Evolutionary conservation across 1,140 invertebrate species (phyloP).

Genomic region (Saccostrea cuccullata): DNA sequence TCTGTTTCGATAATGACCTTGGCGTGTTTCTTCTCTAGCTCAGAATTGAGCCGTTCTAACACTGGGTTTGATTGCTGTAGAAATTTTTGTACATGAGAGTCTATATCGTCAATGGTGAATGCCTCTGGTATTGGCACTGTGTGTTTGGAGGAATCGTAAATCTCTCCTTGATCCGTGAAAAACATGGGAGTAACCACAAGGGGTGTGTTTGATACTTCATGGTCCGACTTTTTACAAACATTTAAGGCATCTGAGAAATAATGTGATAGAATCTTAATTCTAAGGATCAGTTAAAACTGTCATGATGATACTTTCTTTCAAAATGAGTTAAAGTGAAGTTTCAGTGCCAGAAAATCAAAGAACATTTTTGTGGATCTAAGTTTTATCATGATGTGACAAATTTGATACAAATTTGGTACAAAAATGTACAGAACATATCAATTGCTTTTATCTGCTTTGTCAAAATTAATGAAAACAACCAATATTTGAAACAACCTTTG

Average conservation of each 20-base stretch:
- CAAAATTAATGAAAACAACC: no score
- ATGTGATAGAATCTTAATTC: background rate
- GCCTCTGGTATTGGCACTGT: constrained; percentile 22
- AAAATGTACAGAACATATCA: no score
- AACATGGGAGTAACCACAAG: constrained; percentile 38
- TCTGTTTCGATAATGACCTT: constrained; percentile 22
- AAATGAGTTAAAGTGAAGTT: no score
- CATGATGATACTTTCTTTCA: no score
- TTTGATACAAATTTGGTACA: no score
- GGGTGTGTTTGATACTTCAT: background rate
- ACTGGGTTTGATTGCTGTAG: constrained; percentile 2
- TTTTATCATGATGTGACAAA: no score
- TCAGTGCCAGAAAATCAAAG: no score
- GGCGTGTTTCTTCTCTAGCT: constrained; percentile 47
- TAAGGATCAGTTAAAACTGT: no score
- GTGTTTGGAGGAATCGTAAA: constrained; percentile 31
- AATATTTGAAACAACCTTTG: no score
- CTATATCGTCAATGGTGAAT: background rate
- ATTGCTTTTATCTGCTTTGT: no score
- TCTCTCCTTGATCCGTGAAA: constrained; percentile 9
- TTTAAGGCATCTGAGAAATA: background rate
- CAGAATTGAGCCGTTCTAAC: background rate
- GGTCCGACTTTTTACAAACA: constrained; percentile 34
- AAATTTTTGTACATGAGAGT: background rate
- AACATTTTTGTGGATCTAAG: no score